These are phyloP conservation scores for Pachypanchax playfairii DNA, from an alignment of 2,113 vertebrate genomes.

Conservation along the genomic window DNA sequence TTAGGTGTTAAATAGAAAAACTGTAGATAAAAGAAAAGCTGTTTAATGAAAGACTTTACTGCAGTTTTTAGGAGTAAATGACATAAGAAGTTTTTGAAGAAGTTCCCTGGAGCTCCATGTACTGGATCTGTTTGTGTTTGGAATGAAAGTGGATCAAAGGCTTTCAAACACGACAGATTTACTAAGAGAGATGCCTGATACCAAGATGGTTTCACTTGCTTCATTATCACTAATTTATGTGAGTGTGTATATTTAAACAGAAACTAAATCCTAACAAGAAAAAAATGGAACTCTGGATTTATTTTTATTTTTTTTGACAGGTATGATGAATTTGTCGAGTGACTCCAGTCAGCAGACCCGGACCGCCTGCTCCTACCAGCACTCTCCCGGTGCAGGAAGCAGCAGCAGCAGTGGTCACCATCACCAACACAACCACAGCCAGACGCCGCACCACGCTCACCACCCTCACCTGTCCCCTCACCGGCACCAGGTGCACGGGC, in stretches of 20 bases:
- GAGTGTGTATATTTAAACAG: too few relatives aligned
- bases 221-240: too few relatives aligned
- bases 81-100: background rate
- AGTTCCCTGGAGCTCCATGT: background rate
- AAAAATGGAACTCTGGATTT: too few relatives aligned
- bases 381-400: constrained; percentile 77
- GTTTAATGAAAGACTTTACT: background rate
- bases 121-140: background rate
- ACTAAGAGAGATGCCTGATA: background rate
- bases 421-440: constrained; percentile 74
- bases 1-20: background rate
- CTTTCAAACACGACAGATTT: background rate
- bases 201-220: too few relatives aligned
- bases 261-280: too few relatives aligned
- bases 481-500: constrained; percentile 66
- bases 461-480: constrained; percentile 80
- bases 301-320: constrained; percentile 50
- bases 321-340: constrained; percentile 82
- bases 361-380: constrained; percentile 86
- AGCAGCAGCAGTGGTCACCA: constrained; percentile 74
- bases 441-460: constrained; percentile 64
- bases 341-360: constrained; percentile 82
- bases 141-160: background rate
- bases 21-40: background rate
- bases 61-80: constrained; percentile 9